Evolutionary conservation across 2,113 vertebrate genomes (phyloP), one percentile per base, ranked within the genome.

Genomic region (Cyanoramphus novaezelandiae): DNA sequence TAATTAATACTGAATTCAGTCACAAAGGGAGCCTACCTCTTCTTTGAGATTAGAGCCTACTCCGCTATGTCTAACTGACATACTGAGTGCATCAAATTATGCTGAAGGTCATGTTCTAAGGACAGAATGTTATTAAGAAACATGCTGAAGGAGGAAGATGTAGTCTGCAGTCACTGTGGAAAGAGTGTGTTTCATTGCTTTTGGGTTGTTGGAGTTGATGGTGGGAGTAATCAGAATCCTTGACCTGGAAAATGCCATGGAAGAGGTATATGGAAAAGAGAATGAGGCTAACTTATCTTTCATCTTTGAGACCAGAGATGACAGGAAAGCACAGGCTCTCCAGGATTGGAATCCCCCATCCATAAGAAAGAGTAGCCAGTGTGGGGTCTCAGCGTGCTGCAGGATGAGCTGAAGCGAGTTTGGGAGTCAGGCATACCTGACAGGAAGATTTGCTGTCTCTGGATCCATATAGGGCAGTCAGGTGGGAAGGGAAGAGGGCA

Each of bases 51-150:
- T 90, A 83, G 78, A 70, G 20, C 49, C 44, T 53, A 35, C 17
- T 84, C 81, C 79, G 46, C 78, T 25, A 8, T 72, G 11, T 53
- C 57, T 86, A 46, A 63, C 33, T 67, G n/a, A 39, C 29, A 53
- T 77, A 20, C 70, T 25, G 60, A 86, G 60, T 31, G 35, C 43
- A 52, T 69, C 4, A 5, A 19, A 57, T 85, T 60, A 62, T 76
- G 72, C 47, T 94, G 81, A 95, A 94, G 67, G 84, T 92, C 65
- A 17, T 18, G 9, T 35, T 31, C 50, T 64, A 29, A 93, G 62
- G 74, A 52, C 65, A 85, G 39, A 4, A 0, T 6, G 4, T 55
- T 8, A 29, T 52, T 87, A 72, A 85, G 65, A 60, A 86, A 33
- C 8, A 43, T n/a, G 31, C 20, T 62, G n/a, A 8, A 7, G 3